Base-by-base conservation (phyloP, 2,113 vertebrate species). In the Nasalis larvatus region DNA sequence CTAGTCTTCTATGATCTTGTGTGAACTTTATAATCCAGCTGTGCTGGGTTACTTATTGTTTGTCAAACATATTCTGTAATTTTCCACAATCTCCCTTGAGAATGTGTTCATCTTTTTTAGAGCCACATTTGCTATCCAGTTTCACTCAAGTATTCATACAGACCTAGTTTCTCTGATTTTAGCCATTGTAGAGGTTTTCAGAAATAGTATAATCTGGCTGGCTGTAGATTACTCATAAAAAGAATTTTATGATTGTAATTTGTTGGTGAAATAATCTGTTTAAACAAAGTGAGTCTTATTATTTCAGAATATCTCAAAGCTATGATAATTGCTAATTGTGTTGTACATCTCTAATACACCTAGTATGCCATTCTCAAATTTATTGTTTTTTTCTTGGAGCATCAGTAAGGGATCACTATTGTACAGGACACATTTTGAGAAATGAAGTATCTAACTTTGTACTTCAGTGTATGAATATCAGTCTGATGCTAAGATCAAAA, bases 381-480 rank as follows among this genome's bases (percentile, higher is more conserved):
- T 93, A 80, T 69, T 85, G 86, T 86, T 86, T 60, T 63, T 4
- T 49, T 21, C 32, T 86, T 89, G 21, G 37, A 40, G 16, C 21
- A 58, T 84, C 37, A 54, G 3, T 91, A 89, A 88, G 52, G 37
- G 35, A 56, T 71, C 73, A 80, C 20, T 58, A 11, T 71, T 95
- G 37, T 11, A 58, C 23, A 87, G 21, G 45, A 83, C 23, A 88
- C 47, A 78, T 13, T 95, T 77, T 95, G 49, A 78, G 86, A 87
- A 96, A 68, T 73, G 52, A 95, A 66, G 71, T 74, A 68, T 91
- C 56, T 83, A 87, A 84, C 63, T 85, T 73, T 68, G 21, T 74
- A 81, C 87, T 87, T 94, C 80, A 85, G 40, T 95, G 23, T 91
- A 88, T 81, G 47, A 81, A 89, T 2, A 74, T 80, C 69, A 95